Conservation (phyloP, 2,888 invertebrate species). For the Apoderus coryli region DNA sequence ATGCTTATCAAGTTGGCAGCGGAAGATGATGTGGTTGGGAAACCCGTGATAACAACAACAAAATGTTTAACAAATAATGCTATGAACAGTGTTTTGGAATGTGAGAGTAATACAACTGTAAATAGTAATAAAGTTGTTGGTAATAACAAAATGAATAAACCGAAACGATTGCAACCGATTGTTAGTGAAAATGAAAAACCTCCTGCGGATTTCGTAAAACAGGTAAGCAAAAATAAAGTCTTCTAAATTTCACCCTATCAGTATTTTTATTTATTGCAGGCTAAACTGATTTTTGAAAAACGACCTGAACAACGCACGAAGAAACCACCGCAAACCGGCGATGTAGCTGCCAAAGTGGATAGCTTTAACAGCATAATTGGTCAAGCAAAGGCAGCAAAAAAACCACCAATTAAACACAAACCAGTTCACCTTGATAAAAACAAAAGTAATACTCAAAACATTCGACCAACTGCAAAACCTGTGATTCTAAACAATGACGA, state of each 20-base stretch:
- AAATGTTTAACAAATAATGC: too few relatives aligned
- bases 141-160: slow-evolving; percentile 32
- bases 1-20: slow-evolving; percentile 30
- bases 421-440: slow-evolving; percentile 30
- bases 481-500: slow-evolving; percentile 16
- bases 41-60: too few relatives aligned
- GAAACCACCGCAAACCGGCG: slow-evolving; percentile 39
- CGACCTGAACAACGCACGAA: slow-evolving; percentile 40
- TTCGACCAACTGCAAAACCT: slow-evolving; percentile 15
- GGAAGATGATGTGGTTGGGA: slow-evolving; percentile 16
- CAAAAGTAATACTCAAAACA: slow-evolving; percentile 11
- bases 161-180: slow-evolving; percentile 46
- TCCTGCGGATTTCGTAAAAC: slow-evolving; percentile 78
- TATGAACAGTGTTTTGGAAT: too few relatives aligned
- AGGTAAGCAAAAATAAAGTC: too few relatives aligned
- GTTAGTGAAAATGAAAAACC: slow-evolving; percentile 67
- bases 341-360: slow-evolving; percentile 50
- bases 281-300: slow-evolving; percentile 70
- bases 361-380: slow-evolving; percentile 46
- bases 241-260: too few relatives aligned
- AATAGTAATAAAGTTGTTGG: slow-evolving; percentile 21
- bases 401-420: slow-evolving; percentile 34
- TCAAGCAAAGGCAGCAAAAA: slow-evolving; percentile 23
- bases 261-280: too few relatives aligned
- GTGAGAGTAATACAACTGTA: slow-evolving; percentile 13